Evolutionary conservation across 2,113 vertebrate species (phyloP).

Genomic region (Polyodon spathula): DNA sequence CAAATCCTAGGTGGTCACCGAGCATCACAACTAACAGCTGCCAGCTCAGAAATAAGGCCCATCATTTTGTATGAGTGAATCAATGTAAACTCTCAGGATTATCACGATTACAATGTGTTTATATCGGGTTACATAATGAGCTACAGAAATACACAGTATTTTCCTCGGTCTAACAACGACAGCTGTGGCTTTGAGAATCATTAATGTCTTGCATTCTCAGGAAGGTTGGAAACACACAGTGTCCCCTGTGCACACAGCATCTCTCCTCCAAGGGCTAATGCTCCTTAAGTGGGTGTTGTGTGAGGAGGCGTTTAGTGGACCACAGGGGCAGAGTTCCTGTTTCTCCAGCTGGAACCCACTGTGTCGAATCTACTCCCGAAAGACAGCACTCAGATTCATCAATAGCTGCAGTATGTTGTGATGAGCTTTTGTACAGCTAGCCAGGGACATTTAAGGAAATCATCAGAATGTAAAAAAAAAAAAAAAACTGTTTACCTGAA

Average conservation of each 20-base stretch:
- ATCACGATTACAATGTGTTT: conserved; percentile 14
- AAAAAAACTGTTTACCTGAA: too few species aligned
- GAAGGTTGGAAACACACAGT: neutral
- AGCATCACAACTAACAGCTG: conserved; percentile 24
- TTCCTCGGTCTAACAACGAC: neutral
- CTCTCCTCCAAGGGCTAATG: neutral
- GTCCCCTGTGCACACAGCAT: conserved; percentile 2
- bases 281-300: conserved; percentile 4
- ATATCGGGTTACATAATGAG: conserved; percentile 17
- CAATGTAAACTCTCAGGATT: conserved; percentile 16
- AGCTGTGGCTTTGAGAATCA: conserved; percentile 14
- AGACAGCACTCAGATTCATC: too few species aligned
- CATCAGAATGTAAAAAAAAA: too few species aligned
- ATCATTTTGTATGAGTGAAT: conserved; percentile 6
- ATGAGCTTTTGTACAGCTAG: too few species aligned
- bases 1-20: neutral
- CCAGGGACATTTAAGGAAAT: too few species aligned
- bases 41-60: conserved; percentile 10
- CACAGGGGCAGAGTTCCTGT: neutral
- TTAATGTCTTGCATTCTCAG: neutral
- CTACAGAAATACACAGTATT: neutral
- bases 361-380: neutral
- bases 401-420: too few species aligned
- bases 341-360: neutral
- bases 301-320: neutral